Percentiles rank a stretch among this genome's conserved stretches.
Conservation (phyloP, 2,888 invertebrate genomes). For the Tortrix viridana region DNA sequence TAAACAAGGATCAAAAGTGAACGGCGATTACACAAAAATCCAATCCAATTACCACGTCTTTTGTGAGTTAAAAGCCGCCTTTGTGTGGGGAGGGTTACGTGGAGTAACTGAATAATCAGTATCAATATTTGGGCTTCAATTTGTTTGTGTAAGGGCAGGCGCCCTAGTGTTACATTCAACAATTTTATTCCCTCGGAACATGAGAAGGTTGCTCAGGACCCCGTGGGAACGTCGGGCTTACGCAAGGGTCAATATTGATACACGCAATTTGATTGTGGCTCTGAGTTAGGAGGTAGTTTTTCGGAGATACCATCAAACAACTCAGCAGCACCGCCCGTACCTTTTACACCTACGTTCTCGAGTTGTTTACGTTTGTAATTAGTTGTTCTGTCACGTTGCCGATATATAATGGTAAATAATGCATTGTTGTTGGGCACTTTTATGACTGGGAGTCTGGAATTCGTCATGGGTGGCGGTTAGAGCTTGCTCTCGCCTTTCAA, state of each 20-base stretch:
- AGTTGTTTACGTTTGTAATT: constrained; percentile 78
- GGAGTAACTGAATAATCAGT: constrained; percentile 71
- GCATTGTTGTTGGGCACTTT: constrained; percentile 80
- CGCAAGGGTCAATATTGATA: constrained; percentile 74
- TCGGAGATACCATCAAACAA: constrained; percentile 66
- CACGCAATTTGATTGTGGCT: constrained; percentile 69
- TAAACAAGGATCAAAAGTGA: constrained; percentile 72
- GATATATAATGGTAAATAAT: constrained; percentile 83
- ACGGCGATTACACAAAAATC: constrained; percentile 71
- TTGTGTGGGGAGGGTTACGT: constrained; percentile 54
- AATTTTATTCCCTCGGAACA: constrained; percentile 58
- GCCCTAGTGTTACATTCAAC: constrained; percentile 70
- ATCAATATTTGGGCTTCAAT: constrained; percentile 76
- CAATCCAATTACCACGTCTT: constrained; percentile 77
- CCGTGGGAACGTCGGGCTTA: constrained; percentile 75
- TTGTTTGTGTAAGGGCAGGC: constrained; percentile 70
- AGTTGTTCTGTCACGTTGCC: constrained; percentile 76
- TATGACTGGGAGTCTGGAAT: constrained; percentile 70
- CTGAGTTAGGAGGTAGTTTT: constrained; percentile 63
- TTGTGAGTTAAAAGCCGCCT: constrained; percentile 79
- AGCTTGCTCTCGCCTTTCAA: constrained; percentile 23
- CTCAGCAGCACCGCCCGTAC: constrained; percentile 59
- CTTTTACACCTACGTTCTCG: constrained; percentile 78
- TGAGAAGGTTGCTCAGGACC: constrained; percentile 76
- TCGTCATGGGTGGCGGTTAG: constrained; percentile 76